Evolutionary conservation across 1,140 invertebrate genomes (phyloP).

Genomic region (Melipona quadrifasciata): DNA sequence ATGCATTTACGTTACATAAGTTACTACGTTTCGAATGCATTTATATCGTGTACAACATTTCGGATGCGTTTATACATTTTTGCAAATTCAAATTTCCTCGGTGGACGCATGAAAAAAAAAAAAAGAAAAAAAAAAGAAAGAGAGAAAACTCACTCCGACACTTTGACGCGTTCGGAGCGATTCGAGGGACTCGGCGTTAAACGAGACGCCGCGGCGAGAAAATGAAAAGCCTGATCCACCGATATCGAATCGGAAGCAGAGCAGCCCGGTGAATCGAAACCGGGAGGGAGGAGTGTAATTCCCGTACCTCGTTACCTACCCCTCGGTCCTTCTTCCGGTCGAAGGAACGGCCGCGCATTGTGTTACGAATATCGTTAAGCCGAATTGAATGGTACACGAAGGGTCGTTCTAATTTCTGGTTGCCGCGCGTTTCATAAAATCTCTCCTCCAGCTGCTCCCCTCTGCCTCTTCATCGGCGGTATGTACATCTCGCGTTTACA

Average conservation of each 20-base stretch:
- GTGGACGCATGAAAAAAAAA: no score
- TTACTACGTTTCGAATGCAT: no score
- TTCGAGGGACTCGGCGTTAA: not conserved
- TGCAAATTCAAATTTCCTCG: no score
- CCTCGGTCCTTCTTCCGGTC: constrained; percentile 1
- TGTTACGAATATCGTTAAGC: constrained; percentile 40
- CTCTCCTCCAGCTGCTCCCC: not conserved
- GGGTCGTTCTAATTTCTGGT: constrained; percentile 24
- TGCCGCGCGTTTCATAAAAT: constrained; percentile 13
- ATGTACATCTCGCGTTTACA: not conserved
- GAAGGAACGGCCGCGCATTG: constrained; percentile 12
- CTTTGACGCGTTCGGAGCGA: no score
- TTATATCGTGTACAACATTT: no score
- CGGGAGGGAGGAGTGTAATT: not conserved
- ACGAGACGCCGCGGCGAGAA: not conserved
- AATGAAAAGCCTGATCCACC: not conserved
- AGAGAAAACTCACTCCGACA: no score
- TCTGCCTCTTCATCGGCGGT: not conserved
- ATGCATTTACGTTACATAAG: no score
- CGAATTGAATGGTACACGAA: constrained; percentile 12
- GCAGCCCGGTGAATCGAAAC: not conserved
- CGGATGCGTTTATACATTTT: no score
- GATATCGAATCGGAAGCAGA: not conserved
- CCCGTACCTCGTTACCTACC: not conserved
- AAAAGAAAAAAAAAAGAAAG: no score